phyloP scores from a whole-genome alignment of 1,140 invertebrate species.

The Cherax quadricarinatus region DNA sequence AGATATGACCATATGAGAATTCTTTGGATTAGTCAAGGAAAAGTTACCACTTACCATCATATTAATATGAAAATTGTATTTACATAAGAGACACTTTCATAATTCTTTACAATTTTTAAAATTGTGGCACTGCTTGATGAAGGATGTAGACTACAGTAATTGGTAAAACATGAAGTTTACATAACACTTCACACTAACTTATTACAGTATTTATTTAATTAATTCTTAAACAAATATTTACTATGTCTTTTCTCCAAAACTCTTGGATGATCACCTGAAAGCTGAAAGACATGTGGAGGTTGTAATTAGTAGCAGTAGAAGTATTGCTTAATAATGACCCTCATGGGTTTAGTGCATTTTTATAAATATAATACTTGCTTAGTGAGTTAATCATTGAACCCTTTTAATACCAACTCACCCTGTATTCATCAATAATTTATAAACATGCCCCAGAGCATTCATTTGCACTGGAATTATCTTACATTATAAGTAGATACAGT shows the following conservation, averaged over 20 bases:
- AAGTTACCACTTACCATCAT: no score
- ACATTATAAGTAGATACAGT: not conserved
- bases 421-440: not conserved
- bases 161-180: no score
- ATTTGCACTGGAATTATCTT: not conserved
- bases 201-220: not conserved
- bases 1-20: not conserved
- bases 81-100: no score
- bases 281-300: slow-evolving; percentile 7
- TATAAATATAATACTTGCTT: no score
- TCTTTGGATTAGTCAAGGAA: not conserved
- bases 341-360: no score
- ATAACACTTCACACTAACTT: no score
- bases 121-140: no score
- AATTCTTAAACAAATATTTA: not conserved
- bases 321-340: not conserved
- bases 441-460: not conserved
- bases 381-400: not conserved
- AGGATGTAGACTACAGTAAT: no score
- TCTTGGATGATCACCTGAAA: not conserved
- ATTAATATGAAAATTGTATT: no score
- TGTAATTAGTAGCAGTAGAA: not conserved
- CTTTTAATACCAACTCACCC: not conserved
- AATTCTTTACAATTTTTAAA: no score
- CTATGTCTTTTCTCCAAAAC: not conserved